Conservation (phyloP, 2,113 vertebrate species). For the Sciurus niger region DNA sequence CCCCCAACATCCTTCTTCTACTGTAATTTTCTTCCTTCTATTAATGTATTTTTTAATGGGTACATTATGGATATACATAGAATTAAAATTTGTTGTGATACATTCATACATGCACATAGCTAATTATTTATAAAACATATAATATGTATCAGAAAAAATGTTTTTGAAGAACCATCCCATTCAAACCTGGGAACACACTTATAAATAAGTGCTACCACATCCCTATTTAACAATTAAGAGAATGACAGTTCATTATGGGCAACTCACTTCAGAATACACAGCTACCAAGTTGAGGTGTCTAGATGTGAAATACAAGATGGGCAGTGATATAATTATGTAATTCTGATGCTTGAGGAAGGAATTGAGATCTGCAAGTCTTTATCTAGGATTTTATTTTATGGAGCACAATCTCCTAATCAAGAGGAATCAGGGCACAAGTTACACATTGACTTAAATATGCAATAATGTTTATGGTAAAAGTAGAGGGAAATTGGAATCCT, state of each 20-base stretch:
- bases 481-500: neutral
- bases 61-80: no score
- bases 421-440: neutral
- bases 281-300: neutral
- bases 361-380: neutral
- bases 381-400: neutral
- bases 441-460: neutral
- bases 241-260: neutral
- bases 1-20: no score
- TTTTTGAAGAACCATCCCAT: neutral
- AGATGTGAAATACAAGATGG: neutral
- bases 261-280: neutral
- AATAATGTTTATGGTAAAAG: neutral
- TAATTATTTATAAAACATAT: constrained; percentile 34
- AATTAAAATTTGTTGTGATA: no score
- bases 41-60: no score
- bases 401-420: neutral
- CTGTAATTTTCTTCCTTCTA: no score
- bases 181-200: neutral
- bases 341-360: neutral
- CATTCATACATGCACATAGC: neutral
- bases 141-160: neutral
- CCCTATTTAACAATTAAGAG: neutral
- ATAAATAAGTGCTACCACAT: neutral
- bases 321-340: neutral